Percentiles rank a stretch among this genome's conserved stretches.
Conservation (phyloP, 2,888 invertebrate genomes). For the Tyria jacobaeae region DNA sequence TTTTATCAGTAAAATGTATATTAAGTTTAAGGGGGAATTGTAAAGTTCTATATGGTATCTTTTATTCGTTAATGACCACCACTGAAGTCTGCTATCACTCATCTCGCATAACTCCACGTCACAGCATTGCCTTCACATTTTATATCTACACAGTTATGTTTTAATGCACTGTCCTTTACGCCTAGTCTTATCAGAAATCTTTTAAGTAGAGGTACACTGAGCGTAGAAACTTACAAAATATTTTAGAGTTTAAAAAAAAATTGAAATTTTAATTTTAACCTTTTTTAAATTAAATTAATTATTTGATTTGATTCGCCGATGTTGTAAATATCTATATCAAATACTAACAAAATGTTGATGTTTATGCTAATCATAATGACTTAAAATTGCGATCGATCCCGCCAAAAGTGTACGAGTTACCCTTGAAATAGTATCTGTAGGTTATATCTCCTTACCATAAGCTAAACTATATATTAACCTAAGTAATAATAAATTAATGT, state of each 20-base stretch:
- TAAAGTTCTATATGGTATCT: conserved; percentile 1
- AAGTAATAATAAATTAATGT: too few species aligned
- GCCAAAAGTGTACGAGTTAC: too few species aligned
- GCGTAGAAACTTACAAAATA: background rate
- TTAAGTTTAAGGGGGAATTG: conserved; percentile 4
- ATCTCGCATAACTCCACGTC: conserved; percentile 47
- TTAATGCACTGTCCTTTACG: conserved; percentile 39
- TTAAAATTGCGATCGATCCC: too few species aligned
- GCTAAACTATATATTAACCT: too few species aligned
- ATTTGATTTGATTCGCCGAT: too few species aligned
- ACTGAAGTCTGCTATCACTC: conserved; percentile 27
- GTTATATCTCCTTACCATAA: too few species aligned
- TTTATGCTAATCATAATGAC: too few species aligned
- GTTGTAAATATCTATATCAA: too few species aligned
- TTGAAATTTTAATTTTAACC: too few species aligned
- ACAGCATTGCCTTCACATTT: conserved; percentile 33
- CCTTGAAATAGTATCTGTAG: too few species aligned
- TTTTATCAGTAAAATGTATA: too few species aligned
- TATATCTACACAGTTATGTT: conserved; percentile 30
- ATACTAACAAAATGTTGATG: too few species aligned
- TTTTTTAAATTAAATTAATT: background rate
- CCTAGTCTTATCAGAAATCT: conserved; percentile 45
- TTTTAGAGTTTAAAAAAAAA: background rate
- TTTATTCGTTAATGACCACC: conserved; percentile 16
- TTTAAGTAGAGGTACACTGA: conserved; percentile 9